Percentiles rank a stretch among this genome's conserved stretches.
phyloP scores from a whole-genome alignment of 2,888 invertebrate genomes.

The Pyralis farinalis region DNA sequence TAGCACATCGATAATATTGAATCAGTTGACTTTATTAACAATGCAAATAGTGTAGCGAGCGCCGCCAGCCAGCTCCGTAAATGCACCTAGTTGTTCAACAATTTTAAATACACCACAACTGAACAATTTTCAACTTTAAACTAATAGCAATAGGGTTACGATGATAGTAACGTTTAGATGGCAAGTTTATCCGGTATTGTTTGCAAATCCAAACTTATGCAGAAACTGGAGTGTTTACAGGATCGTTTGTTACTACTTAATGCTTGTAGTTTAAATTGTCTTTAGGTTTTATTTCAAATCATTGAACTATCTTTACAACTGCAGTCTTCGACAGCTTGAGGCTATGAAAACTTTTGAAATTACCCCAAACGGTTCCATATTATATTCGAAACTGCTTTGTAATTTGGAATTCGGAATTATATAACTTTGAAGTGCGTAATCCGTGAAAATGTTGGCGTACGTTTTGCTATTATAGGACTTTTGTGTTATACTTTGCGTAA shows the following conservation, averaged over 20 bases:
- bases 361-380: neutral
- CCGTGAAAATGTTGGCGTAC: neutral
- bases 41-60: conserved; percentile 62
- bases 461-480: neutral
- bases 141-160: conserved; percentile 1
- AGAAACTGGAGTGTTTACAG: conserved; percentile 61
- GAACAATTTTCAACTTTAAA: conserved; percentile 21
- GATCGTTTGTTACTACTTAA: conserved; percentile 65
- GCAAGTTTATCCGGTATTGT: conserved; percentile 54
- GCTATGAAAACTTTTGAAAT: neutral
- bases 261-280: conserved; percentile 60
- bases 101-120: conserved; percentile 10
- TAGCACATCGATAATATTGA: conserved; percentile 60
- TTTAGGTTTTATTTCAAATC: conserved; percentile 37
- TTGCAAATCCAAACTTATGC: conserved; percentile 69
- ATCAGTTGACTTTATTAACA: conserved; percentile 69
- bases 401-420: neutral
- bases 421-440: neutral
- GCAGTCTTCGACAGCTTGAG: neutral
- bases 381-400: neutral
- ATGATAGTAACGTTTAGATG: conserved; percentile 21
- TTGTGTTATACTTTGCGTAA: neutral
- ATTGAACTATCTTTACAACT: neutral
- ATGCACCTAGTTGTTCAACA: conserved; percentile 47
- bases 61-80: conserved; percentile 55